These are phyloP conservation scores for Megaceryle maxima DNA, from an alignment of 2,113 vertebrate genomes.

Conservation along the genomic window DNA sequence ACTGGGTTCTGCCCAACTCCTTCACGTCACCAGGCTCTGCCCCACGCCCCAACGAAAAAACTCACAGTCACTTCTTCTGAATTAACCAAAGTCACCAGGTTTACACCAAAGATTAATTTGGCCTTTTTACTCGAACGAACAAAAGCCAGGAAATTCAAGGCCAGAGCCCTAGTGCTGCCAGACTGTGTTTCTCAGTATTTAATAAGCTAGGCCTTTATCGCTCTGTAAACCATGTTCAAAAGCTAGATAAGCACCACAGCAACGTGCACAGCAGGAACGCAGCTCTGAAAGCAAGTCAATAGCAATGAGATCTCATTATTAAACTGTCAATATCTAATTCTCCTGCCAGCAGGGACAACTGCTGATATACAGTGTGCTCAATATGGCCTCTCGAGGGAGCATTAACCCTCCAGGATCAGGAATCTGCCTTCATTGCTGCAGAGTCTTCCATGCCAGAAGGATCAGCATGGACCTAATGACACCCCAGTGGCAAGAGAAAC, in stretches of 20 bases:
- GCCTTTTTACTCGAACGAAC: neutral
- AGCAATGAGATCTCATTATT: constrained; percentile 65
- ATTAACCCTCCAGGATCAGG: neutral
- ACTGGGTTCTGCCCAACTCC: neutral
- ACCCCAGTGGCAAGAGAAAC: neutral
- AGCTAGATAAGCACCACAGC: constrained; percentile 9
- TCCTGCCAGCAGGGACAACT: neutral
- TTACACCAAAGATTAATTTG: constrained; percentile 39
- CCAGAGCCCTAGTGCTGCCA: neutral
- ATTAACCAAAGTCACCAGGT: neutral
- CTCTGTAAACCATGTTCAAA: neutral
- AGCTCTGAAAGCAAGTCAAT: neutral
- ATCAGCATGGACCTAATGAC: neutral
- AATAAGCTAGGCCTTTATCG: neutral
- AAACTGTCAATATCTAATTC: constrained; percentile 71
- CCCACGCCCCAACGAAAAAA: neutral
- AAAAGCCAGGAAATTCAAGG: constrained; percentile 64
- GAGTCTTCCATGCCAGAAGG: neutral
- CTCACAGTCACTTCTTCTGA: neutral
- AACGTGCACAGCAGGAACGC: neutral
- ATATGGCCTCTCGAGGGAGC: neutral
- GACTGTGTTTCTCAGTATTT: neutral
- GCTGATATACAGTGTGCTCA: constrained; percentile 22
- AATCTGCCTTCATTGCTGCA: neutral
- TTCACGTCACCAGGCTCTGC: neutral